phyloP scores from a whole-genome alignment of 2,113 vertebrate species.

The Xiphophorus couchianus region DNA sequence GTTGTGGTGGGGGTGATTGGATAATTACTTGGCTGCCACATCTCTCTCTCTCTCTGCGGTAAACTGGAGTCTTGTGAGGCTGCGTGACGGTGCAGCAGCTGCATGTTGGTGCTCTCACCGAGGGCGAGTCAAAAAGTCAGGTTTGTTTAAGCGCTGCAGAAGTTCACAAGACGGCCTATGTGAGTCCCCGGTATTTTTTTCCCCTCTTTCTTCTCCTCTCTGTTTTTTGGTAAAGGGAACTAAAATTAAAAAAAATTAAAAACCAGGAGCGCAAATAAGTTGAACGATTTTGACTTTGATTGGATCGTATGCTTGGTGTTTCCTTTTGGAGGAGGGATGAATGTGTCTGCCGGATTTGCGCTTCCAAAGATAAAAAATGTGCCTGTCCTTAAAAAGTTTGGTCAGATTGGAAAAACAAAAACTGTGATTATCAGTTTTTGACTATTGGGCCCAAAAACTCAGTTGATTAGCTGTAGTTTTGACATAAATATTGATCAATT shows the following conservation, averaged over 20 bases:
- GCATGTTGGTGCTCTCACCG: constrained; percentile 33
- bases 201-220: not conserved
- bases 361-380: not conserved
- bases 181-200: constrained; percentile 21
- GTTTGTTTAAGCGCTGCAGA: constrained; percentile 28
- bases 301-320: not conserved
- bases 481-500: not conserved
- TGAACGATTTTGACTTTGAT: not conserved
- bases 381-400: too few species aligned
- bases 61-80: constrained; percentile 47
- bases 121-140: constrained; percentile 44
- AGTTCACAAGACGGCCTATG: constrained; percentile 1
- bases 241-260: not conserved
- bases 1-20: constrained; percentile 11
- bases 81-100: constrained; percentile 53
- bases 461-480: not conserved
- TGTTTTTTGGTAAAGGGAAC: not conserved
- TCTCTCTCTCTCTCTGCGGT: constrained; percentile 25
- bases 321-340: not conserved
- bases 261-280: not conserved
- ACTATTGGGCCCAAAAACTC: not conserved
- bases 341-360: not conserved
- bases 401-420: not conserved
- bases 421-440: not conserved
- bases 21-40: constrained; percentile 40